Conservation (phyloP, 2,797 vertebrate species). For the Acanthornis magna region DNA sequence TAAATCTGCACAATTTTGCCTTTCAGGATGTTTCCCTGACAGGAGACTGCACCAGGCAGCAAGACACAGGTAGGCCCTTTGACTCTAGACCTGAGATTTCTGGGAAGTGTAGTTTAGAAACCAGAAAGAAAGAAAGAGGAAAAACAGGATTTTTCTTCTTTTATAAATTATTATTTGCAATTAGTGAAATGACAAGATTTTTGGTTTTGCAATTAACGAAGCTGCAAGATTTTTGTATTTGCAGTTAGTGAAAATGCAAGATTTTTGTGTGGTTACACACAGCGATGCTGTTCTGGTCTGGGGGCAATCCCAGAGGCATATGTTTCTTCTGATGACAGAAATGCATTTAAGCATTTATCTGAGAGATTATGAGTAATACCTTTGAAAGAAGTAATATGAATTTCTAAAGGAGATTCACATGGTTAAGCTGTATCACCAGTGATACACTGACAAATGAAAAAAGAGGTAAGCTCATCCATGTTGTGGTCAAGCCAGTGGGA, state of each 20-base stretch:
- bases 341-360: neutral
- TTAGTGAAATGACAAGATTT: neutral
- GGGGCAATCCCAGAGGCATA: neutral
- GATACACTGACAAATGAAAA: neutral
- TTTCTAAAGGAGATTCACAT: neutral
- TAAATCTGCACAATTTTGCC: neutral
- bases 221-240: neutral
- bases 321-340: neutral
- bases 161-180: neutral
- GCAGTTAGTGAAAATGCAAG: neutral
- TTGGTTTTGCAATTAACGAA: neutral
- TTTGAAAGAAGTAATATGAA: neutral
- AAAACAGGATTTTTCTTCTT: accelerated
- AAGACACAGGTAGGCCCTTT: neutral
- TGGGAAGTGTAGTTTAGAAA: neutral
- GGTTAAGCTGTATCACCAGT: neutral
- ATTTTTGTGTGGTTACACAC: neutral
- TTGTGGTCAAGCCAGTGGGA: neutral
- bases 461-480: neutral
- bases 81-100: neutral
- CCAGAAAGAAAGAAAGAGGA: neutral
- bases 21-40: neutral
- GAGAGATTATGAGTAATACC: neutral
- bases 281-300: neutral
- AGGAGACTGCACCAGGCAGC: neutral